Percentiles rank a stretch among this genome's conserved stretches.
Conservation (phyloP, 1,140 invertebrate genomes). For the Aphis craccivora region DNA sequence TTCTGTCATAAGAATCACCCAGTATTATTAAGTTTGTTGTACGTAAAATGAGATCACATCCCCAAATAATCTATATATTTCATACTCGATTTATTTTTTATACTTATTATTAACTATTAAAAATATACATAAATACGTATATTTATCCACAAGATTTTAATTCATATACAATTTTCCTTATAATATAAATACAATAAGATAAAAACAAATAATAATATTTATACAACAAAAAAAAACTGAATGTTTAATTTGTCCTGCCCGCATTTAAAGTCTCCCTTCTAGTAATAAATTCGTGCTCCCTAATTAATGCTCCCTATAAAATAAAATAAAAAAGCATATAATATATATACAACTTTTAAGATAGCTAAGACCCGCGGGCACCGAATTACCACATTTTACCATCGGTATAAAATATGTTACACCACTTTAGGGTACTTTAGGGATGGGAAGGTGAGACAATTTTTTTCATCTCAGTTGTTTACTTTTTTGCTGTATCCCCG, state of each 20-base stretch:
- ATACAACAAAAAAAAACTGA: background rate
- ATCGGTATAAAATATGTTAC: slow-evolving; percentile 50
- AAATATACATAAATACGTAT: background rate
- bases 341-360: background rate
- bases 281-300: slow-evolving; percentile 32
- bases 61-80: background rate
- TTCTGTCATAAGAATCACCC: background rate
- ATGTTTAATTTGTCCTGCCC: background rate
- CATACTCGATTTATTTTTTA: background rate
- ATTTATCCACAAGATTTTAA: background rate
- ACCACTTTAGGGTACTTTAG: slow-evolving; percentile 49
- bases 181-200: background rate
- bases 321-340: background rate
- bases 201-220: background rate
- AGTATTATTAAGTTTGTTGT: background rate
- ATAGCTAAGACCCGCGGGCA: slow-evolving; percentile 1
- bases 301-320: slow-evolving; percentile 29
- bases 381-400: slow-evolving; percentile 12
- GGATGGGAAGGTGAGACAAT: slow-evolving; percentile 16
- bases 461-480: background rate
- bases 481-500: background rate
- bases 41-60: background rate
- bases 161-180: background rate
- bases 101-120: background rate
- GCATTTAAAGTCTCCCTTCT: background rate